phyloP scores from a whole-genome alignment of 53 echinoderm and acorn worm genomes.

The Antedon mediterranea region DNA sequence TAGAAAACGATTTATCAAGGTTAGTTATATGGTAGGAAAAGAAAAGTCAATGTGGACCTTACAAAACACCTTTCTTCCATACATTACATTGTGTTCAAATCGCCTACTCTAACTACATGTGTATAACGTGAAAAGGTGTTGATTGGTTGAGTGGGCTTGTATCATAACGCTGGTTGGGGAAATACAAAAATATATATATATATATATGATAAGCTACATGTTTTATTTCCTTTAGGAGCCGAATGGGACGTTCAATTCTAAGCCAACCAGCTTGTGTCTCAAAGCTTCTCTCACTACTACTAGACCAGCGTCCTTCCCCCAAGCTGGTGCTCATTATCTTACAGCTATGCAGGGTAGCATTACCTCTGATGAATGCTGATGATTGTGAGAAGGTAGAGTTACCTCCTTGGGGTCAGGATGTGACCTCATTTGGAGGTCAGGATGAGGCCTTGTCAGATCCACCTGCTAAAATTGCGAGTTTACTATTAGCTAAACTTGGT shows the following conservation, averaged over 20 bases:
- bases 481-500: slow-evolving; percentile 70
- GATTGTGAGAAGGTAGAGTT: slow-evolving; percentile 74
- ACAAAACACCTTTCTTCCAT: no score
- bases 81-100: no score
- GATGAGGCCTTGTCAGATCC: slow-evolving; percentile 42
- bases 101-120: no score
- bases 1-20: no score
- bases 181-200: no score
- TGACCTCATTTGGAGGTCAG: slow-evolving; percentile 31
- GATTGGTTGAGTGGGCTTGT: no score
- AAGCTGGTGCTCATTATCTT: slow-evolving; percentile 85
- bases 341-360: slow-evolving; percentile 72
- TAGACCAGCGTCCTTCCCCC: slow-evolving; percentile 80
- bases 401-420: slow-evolving; percentile 71
- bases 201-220: neutral
- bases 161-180: no score
- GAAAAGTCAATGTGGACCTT: no score
- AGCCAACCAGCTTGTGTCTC: slow-evolving; percentile 89
- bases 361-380: slow-evolving; percentile 74
- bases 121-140: no score
- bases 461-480: slow-evolving; percentile 70
- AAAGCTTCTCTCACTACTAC: slow-evolving; percentile 67
- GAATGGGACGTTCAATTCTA: slow-evolving; percentile 74
- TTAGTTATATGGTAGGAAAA: no score
- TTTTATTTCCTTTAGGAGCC: slow-evolving; percentile 36